phyloP scores from a whole-genome alignment of 2,113 vertebrate genomes.

The Xerus inauris region DNA sequence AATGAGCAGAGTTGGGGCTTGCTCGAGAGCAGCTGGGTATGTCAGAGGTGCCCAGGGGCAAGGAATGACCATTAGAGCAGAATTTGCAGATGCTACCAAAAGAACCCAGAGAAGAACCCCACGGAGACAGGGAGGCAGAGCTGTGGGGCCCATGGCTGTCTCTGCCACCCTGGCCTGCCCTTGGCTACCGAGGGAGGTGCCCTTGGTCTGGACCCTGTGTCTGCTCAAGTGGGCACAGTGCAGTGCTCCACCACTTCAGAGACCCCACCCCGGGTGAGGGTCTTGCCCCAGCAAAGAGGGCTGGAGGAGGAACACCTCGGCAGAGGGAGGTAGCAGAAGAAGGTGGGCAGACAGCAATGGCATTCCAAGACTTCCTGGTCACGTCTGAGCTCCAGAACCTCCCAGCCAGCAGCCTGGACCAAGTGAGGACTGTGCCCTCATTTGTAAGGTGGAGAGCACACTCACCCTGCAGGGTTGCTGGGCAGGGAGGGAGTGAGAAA shows the following conservation, averaged over 20 bases:
- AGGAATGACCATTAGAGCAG: background rate
- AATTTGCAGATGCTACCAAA: background rate
- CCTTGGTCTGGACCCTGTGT: background rate
- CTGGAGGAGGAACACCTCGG: too few relatives aligned
- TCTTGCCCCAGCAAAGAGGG: too few relatives aligned
- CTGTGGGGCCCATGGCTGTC: background rate
- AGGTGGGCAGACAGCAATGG: background rate
- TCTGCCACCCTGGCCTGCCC: background rate
- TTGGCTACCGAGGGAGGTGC: background rate
- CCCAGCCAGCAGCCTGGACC: background rate
- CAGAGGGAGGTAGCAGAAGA: too few relatives aligned
- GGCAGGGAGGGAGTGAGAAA: background rate
- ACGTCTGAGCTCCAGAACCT: background rate
- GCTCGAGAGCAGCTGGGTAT: background rate
- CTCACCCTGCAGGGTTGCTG: background rate
- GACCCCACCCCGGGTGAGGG: background rate
- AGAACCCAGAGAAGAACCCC: background rate
- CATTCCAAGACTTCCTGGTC: background rate
- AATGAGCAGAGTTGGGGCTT: background rate
- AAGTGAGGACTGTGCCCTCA: background rate
- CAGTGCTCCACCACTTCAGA: background rate
- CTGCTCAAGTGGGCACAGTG: background rate
- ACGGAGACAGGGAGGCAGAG: background rate
- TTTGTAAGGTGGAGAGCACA: background rate
- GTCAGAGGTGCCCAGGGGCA: background rate